Conservation (phyloP, 1,140 invertebrate genomes). For the Camponotus vicinus region DNA sequence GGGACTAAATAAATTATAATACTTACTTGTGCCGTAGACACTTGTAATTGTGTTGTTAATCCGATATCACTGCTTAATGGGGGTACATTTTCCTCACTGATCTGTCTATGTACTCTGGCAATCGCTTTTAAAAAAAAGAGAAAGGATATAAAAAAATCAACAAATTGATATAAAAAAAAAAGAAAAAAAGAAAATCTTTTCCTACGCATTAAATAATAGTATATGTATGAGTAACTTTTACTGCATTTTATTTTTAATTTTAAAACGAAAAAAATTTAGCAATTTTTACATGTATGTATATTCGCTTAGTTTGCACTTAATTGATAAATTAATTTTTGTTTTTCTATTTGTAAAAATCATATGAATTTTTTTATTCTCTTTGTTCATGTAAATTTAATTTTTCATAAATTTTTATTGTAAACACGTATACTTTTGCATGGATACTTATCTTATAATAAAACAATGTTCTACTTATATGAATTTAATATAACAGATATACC, state of each 20-base stretch:
- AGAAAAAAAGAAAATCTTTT: not conserved
- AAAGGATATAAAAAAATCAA: conserved; percentile 32
- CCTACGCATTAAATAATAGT: not conserved
- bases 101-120: conserved; percentile 87
- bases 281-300: too few species aligned
- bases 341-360: not conserved
- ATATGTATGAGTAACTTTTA: not conserved
- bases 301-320: not conserved
- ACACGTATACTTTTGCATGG: not conserved
- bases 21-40: conserved; percentile 86
- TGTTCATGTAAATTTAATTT: not conserved
- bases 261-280: not conserved
- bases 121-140: conserved; percentile 83
- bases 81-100: conserved; percentile 83
- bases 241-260: not conserved
- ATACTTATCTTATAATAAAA: not conserved
- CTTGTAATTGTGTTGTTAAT: conserved; percentile 87
- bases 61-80: conserved; percentile 82
- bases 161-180: too few species aligned
- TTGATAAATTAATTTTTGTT: not conserved
- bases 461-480: conserved; percentile 11
- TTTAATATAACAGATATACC: conserved; percentile 83
- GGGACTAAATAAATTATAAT: not conserved
- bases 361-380: not conserved
- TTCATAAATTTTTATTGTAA: not conserved